Base-by-base conservation (phyloP, 2,888 invertebrate genomes). In the Drosophila histrio region DNA sequence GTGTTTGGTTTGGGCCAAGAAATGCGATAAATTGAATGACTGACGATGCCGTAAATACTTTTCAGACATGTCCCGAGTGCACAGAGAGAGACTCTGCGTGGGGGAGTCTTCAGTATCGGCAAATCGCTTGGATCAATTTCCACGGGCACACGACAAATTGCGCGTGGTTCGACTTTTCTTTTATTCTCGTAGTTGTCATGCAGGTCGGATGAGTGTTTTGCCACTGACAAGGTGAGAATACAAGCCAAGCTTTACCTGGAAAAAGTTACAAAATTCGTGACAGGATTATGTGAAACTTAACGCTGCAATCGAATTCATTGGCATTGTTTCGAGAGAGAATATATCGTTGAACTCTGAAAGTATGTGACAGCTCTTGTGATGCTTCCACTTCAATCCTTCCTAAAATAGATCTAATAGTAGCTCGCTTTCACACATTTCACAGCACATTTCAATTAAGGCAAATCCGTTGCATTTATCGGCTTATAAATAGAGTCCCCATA, bases 41-140 rank as follows among this genome's bases (percentile, higher is more conserved):
- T 85, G 84, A 85, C 88, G 84, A 85, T 79, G 87, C 85, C 82
- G 84, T 88, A 85, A 85, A 85, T 85, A 85, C 88, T 88, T 88
- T 83, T 84, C 87, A 87, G 88, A 88, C 84, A 66, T 63, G 64
- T 60, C 43, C 41, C 71, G 72, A 47, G 61, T 66, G 53, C 30
- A 43, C 17, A 26, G 21, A 26, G 30, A 44, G 30, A 47, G 54
- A 54, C 66, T 67, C 58, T 68, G 46, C 43, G 63, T 58, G 56
- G 60, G 54, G 56, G 53, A 62, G 71, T 66, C 53, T 69, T 65
- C 66, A 57, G 44, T 38, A 46, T 52, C 26, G 56, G 26, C 60
- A 73, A 84, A 89, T 90, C 90, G 81, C 82, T 81, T 46, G 88
- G 82, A 83, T 83, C 82, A 83, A 83, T 83, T 83, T 83, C 87